These are phyloP conservation scores for Pyrgilauda ruficollis DNA, from an alignment of 2,113 vertebrate genomes.

Conservation along the genomic window DNA sequence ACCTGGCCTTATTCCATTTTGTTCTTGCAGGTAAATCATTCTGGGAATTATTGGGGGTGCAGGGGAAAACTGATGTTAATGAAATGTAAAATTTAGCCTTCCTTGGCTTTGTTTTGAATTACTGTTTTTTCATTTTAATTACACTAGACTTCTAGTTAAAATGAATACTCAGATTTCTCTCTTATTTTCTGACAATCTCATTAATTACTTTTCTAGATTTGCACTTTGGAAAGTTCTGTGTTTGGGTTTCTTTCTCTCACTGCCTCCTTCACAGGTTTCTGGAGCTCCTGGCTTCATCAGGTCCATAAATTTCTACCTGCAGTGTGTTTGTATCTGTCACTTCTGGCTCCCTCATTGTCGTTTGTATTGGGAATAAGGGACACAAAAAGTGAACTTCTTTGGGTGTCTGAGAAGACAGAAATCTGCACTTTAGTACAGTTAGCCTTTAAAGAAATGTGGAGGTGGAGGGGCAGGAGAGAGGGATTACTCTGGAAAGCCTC, in stretches of 20 bases:
- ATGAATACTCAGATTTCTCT: neutral
- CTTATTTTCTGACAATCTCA: neutral
- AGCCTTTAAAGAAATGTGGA: neutral
- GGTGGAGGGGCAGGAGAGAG: neutral
- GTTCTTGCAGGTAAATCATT: neutral
- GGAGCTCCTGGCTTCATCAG: neutral
- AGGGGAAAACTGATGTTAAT: neutral
- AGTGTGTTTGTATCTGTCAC: neutral
- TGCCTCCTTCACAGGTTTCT: neutral
- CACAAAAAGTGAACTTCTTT: neutral
- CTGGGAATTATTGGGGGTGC: neutral
- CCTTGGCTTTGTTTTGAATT: neutral
- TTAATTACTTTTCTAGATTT: neutral
- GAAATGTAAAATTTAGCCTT: neutral
- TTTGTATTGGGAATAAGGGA: neutral
- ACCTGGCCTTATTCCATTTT: neutral
- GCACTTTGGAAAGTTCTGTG: neutral
- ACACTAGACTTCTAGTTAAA: neutral
- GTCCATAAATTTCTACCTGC: neutral
- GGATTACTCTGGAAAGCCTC: constrained; percentile 2
- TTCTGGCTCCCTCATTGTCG: neutral
- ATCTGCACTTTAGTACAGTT: neutral
- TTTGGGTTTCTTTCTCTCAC: neutral
- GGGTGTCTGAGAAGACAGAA: neutral
- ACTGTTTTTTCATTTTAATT: neutral